phyloP scores from a whole-genome alignment of 2,113 vertebrate genomes.

The Bubalus kerabau region DNA sequence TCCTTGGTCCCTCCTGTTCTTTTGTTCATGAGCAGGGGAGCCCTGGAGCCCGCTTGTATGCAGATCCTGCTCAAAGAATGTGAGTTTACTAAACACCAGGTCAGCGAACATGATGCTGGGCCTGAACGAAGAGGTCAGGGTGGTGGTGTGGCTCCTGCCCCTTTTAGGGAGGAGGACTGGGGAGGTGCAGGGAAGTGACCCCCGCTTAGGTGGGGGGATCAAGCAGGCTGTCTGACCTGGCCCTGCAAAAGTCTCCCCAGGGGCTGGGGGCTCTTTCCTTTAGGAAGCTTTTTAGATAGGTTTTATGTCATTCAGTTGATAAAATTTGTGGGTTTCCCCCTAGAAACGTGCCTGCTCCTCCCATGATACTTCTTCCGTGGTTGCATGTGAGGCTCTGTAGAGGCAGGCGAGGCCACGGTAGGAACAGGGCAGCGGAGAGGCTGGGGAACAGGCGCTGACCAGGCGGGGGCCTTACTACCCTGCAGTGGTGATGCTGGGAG shows the following conservation, averaged over 20 bases:
- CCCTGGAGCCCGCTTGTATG: neutral
- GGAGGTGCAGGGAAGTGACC: neutral
- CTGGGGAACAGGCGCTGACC: neutral
- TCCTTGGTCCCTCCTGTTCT: neutral
- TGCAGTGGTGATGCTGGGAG: neutral
- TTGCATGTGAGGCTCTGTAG: neutral
- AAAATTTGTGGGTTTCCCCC: neutral
- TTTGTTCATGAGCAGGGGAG: neutral
- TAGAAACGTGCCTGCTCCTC: neutral
- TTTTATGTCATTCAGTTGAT: neutral
- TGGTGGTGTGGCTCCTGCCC: neutral
- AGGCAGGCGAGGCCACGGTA: neutral
- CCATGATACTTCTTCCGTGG: neutral
- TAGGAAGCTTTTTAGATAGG: neutral
- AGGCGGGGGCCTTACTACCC: neutral
- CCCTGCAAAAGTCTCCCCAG: neutral
- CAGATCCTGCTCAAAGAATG: neutral
- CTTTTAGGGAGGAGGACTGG: neutral
- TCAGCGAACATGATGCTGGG: neutral
- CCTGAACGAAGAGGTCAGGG: neutral
- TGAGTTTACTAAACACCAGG: neutral
- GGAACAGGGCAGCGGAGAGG: neutral
- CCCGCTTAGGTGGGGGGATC: neutral
- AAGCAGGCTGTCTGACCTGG: neutral
- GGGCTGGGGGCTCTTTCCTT: neutral